phyloP scores from a whole-genome alignment of 2,888 invertebrate species.

The Elaeidobius kamerunicus region DNA sequence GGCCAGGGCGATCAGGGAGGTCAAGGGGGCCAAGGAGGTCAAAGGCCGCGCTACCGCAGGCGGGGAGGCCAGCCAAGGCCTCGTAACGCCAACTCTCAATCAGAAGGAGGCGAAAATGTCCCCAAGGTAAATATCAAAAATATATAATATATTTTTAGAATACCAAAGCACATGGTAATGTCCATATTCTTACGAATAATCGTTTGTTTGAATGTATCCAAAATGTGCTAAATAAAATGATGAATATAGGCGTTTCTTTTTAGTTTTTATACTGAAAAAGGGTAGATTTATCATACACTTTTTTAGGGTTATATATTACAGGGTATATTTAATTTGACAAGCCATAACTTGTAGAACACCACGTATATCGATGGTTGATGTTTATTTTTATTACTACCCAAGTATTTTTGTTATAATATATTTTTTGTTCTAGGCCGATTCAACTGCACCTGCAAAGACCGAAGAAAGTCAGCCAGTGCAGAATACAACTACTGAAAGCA shows the following conservation, averaged over 20 bases:
- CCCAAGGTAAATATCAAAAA: constrained; percentile 42
- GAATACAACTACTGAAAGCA: constrained; percentile 60
- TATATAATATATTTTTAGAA: too few relatives aligned
- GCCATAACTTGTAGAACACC: too few relatives aligned
- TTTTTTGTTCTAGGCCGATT: too few relatives aligned
- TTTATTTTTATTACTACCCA: too few relatives aligned
- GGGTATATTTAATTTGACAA: too few relatives aligned
- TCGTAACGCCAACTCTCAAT: constrained; percentile 48
- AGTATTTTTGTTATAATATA: too few relatives aligned
- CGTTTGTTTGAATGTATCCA: constrained; percentile 34
- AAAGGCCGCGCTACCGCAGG: constrained; percentile 50
- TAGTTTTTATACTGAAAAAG: constrained; percentile 33
- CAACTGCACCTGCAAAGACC: constrained; percentile 46
- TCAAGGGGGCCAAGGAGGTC: constrained; percentile 44
- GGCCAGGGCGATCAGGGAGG: constrained; percentile 47
- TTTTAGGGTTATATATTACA: too few relatives aligned
- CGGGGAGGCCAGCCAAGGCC: constrained; percentile 49
- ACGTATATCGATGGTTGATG: too few relatives aligned
- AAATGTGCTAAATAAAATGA: constrained; percentile 35
- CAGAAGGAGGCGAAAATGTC: constrained; percentile 43
- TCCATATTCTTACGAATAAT: constrained; percentile 30
- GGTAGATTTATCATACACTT: constrained; percentile 34
- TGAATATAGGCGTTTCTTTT: constrained; percentile 38
- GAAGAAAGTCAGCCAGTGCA: constrained; percentile 59
- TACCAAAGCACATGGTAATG: constrained; percentile 30